A percentile compares a stretch with the other conserved stretches of the same genome.
phyloP scores from a whole-genome alignment of 2,113 vertebrate species.

The Gambusia holbrooki region DNA sequence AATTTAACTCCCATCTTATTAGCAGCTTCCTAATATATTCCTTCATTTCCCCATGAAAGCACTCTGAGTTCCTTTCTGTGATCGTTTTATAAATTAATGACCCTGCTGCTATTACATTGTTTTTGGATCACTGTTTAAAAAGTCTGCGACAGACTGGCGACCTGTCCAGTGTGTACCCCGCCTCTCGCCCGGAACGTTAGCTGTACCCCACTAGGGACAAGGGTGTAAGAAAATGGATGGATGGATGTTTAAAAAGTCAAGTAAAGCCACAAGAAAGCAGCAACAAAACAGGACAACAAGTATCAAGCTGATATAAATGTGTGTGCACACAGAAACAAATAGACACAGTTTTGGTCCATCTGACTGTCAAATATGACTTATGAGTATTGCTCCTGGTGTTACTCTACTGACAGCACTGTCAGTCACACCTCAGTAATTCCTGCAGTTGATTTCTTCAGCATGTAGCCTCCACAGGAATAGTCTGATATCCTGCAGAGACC shows the following conservation, averaged over 20 bases:
- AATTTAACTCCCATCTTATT: constrained; percentile 1
- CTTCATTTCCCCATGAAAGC: background rate
- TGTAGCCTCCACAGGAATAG: constrained; percentile 22
- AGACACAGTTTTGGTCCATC: constrained; percentile 20
- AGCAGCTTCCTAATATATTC: background rate
- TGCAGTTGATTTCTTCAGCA: constrained; percentile 33
- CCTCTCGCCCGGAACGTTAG: too few species aligned
- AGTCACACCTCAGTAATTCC: constrained; percentile 48
- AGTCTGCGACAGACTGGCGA: background rate
- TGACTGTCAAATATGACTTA: constrained; percentile 54
- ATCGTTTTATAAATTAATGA: constrained; percentile 9
- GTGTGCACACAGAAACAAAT: constrained; percentile 13
- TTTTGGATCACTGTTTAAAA: constrained; percentile 32
- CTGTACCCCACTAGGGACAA: too few species aligned
- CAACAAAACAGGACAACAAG: constrained; percentile 18
- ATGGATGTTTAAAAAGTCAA: constrained; percentile 29
- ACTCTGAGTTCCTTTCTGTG: background rate
- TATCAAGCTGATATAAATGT: constrained; percentile 1
- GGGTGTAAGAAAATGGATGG: too few species aligned
- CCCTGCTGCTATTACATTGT: constrained; percentile 27
- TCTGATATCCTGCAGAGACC: constrained; percentile 35
- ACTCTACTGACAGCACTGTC: constrained; percentile 51
- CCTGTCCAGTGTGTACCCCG: too few species aligned
- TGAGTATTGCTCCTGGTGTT: constrained; percentile 37
- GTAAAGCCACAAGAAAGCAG: constrained; percentile 27